These are phyloP conservation scores for Arge pagana DNA, from an alignment of 2,888 invertebrate genomes.

Conservation along the genomic window DNA sequence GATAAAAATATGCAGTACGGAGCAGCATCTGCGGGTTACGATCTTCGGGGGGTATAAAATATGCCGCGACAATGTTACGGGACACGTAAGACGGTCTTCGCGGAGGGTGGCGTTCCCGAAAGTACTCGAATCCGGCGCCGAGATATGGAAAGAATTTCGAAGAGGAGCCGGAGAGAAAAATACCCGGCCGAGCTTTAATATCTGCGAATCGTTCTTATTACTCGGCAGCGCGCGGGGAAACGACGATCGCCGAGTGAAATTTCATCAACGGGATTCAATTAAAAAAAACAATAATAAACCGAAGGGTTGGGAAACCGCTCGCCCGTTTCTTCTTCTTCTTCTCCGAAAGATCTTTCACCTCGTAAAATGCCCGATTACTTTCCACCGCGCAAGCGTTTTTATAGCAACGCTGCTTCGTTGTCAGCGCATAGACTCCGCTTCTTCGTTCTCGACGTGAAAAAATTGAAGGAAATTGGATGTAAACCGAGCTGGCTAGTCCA, in stretches of 20 bases:
- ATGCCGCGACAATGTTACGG: conserved; percentile 31
- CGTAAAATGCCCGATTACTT: conserved; percentile 32
- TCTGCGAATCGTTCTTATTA: no score
- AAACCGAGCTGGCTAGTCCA: no score
- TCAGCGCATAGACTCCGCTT: neutral
- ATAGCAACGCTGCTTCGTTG: neutral
- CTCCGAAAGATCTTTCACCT: conserved; percentile 30
- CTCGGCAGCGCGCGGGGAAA: conserved; percentile 16
- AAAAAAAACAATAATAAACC: conserved; percentile 55
- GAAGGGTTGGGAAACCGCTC: conserved; percentile 27
- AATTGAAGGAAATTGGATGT: no score
- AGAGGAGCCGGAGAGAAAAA: no score
- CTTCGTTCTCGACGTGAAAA: neutral
- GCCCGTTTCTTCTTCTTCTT: conserved; percentile 12
- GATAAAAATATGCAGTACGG: conserved; percentile 25
- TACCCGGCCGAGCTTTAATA: no score
- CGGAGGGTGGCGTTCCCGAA: conserved; percentile 3
- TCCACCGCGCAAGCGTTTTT: conserved; percentile 27
- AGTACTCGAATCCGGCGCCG: neutral
- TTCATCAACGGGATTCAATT: conserved; percentile 55
- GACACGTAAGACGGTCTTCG: neutral
- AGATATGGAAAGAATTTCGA: neutral
- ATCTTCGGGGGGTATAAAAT: conserved; percentile 30
- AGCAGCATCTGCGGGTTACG: conserved; percentile 39
- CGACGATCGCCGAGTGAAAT: conserved; percentile 43